A percentile compares a stretch with the other conserved stretches of the same genome.
Evolutionary conservation across 2,797 vertebrate species (phyloP).

Genomic region (Ataeniobius toweri): DNA sequence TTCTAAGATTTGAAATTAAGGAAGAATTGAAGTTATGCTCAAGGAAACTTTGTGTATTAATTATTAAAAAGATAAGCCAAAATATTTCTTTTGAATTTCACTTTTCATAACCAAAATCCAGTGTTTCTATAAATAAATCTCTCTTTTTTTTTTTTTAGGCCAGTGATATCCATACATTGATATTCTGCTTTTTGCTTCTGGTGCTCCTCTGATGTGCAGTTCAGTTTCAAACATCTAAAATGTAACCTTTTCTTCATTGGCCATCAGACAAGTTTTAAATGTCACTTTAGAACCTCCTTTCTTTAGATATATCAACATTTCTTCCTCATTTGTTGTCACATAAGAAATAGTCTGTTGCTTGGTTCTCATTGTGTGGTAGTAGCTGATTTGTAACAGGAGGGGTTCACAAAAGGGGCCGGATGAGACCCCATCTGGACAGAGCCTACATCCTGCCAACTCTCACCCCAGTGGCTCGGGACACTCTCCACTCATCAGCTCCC

Average conservation of each 20-base stretch:
- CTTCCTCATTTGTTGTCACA: constrained; percentile 65
- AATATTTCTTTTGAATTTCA: not conserved
- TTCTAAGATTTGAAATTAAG: not conserved
- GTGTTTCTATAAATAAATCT: constrained; percentile 29
- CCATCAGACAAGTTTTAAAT: constrained; percentile 75
- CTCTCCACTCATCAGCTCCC: constrained; percentile 66
- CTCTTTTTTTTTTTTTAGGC: constrained; percentile 25
- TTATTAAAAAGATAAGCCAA: not conserved
- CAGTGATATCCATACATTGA: constrained; percentile 42
- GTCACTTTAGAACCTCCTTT: constrained; percentile 68
- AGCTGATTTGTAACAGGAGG: constrained; percentile 27
- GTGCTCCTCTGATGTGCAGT: constrained; percentile 40
- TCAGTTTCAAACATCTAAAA: constrained; percentile 67
- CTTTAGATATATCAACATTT: constrained; percentile 67
- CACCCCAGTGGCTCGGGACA: constrained; percentile 59
- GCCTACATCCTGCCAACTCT: constrained; percentile 68
- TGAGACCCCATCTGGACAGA: constrained; percentile 78
- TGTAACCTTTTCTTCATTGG: constrained; percentile 74
- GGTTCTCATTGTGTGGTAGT: constrained; percentile 45
- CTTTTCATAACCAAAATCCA: not conserved
- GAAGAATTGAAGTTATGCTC: constrained; percentile 5
- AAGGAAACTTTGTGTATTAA: constrained; percentile 27
- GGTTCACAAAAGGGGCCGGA: constrained; percentile 44
- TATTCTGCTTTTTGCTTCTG: constrained; percentile 23
- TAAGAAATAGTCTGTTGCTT: constrained; percentile 39